Conservation (phyloP, 1,140 invertebrate species). For the Bombus vancouverensis region DNA sequence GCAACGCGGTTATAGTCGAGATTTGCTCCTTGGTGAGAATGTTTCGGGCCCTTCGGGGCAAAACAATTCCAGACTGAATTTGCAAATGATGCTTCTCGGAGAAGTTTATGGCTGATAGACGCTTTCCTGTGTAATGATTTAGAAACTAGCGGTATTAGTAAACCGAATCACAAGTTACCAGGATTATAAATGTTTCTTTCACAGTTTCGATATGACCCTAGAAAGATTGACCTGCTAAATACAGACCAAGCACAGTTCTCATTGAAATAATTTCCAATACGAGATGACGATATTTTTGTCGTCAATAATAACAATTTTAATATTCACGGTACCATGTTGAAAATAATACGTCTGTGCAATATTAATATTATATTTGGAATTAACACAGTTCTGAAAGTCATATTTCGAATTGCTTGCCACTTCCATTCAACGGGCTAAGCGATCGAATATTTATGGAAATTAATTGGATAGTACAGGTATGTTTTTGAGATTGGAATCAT, state of each 20-base stretch:
- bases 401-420: no score
- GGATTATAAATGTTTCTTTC: background rate
- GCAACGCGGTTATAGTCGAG: background rate
- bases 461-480: slow-evolving; percentile 53
- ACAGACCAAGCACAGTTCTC: no score
- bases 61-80: background rate
- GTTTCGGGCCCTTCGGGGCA: no score
- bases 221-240: no score
- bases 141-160: background rate
- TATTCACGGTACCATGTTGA: no score
- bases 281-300: no score
- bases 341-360: no score
- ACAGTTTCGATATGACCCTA: no score
- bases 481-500: slow-evolving; percentile 10
- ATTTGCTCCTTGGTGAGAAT: background rate
- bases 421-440: background rate
- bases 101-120: background rate
- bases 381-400: no score
- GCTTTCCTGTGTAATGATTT: background rate
- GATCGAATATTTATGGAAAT: slow-evolving; percentile 57
- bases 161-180: background rate
- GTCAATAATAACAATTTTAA: no score
- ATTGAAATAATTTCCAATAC: no score
- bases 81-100: background rate
- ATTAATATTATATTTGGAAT: no score